These are phyloP conservation scores for Dromaius novaehollandiae DNA, from an alignment of 2,113 vertebrate genomes.

Conservation along the genomic window DNA sequence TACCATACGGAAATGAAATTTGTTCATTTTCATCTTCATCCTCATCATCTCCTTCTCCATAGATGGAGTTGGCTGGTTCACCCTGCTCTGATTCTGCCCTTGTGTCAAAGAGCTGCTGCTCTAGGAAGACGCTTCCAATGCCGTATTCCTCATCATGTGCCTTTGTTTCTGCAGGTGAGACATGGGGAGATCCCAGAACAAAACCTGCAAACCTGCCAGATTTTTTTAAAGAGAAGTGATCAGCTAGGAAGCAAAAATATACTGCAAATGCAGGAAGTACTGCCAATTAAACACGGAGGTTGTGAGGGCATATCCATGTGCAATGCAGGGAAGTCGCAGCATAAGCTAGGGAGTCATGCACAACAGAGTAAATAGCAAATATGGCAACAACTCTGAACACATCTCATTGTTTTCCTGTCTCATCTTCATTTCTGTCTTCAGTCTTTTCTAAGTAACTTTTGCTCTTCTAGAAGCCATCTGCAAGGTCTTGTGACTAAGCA, in stretches of 20 bases:
- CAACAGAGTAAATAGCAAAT: accelerated
- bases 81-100: background rate
- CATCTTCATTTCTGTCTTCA: background rate
- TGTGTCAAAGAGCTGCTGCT: conserved; percentile 75
- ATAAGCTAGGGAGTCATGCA: background rate
- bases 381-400: background rate
- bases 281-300: background rate
- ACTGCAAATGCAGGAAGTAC: background rate
- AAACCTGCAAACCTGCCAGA: conserved; percentile 82
- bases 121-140: conserved; percentile 75
- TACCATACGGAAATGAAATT: background rate
- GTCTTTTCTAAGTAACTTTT: background rate
- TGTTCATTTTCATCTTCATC: background rate
- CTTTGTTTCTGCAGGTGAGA: conserved; percentile 75
- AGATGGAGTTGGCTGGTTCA: background rate
- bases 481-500: conserved; percentile 8
- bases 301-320: background rate
- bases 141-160: conserved; percentile 74
- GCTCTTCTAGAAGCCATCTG: conserved; percentile 16
- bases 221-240: conserved; percentile 7
- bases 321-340: background rate
- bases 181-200: conserved; percentile 75
- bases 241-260: background rate
- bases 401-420: background rate
- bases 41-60: background rate